Evolutionary conservation across 2,888 invertebrate genomes (phyloP), one percentile per base, ranked within the genome.

Genomic region (Spodoptera exigua): DNA sequence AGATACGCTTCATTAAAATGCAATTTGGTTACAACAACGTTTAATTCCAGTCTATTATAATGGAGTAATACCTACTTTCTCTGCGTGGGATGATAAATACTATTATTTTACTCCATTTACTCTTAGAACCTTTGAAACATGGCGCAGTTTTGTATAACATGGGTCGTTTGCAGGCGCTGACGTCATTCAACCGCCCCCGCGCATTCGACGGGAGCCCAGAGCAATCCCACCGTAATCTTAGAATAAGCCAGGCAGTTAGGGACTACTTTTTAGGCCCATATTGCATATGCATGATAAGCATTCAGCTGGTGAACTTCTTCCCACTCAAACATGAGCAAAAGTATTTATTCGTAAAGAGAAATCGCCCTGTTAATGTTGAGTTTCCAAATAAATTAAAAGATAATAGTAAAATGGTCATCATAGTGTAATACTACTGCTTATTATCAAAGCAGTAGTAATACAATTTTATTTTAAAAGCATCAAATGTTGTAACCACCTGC

Each of bases 101-200:
- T 37, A 61, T 44, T 35, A 48, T 11, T 61, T 47, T 43, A 61
- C 46, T 61, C 48, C 37, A 47, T 69, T 61, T 61, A 69, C 21
- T 61, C 27, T 18, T 13, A 68, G 61, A 48, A 9, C 17, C n/a
- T 14, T 27, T 69, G 18, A 44, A 39, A 48, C 43, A 39, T 11
- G 37, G 27, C 11, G 12, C 48, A 61, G 37, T 34, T 44, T 46
- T 61, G 49, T 45, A 49, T 16, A 21, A 12, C 13, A 61, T 13
- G 40, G 27, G 27, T 47, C 13, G 5, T 69, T n/a, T 47, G 27
- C 13, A 9, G 44, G 40, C 40, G 14, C 17, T 35, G 64, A 45
- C 18, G 44, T 49, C 40, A 46, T 48, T 13, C 11, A 45, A 11
- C 18, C 47, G 37, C 43, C 51, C 14, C 27, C 44, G n/a, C 44